Evolutionary conservation across 2,888 invertebrate species (phyloP).

Genomic region (Epiblema foenella): DNA sequence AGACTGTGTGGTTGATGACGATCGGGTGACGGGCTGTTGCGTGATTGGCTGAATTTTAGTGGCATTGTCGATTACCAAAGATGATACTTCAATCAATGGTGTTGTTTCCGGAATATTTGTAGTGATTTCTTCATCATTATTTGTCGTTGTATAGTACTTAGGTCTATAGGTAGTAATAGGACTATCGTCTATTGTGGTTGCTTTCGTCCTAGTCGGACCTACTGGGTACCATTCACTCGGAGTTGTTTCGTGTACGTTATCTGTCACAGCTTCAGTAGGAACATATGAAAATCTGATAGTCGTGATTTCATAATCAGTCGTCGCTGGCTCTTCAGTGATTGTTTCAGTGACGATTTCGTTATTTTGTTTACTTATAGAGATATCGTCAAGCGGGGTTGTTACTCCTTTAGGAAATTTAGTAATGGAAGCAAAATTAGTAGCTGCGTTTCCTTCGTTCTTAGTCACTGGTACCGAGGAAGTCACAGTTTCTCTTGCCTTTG

Average conservation of each 20-base stretch:
- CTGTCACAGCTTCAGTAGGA: conserved; percentile 64
- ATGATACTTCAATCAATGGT: conserved; percentile 65
- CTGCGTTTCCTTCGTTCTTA: conserved; percentile 53
- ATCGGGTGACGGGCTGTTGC: conserved; percentile 43
- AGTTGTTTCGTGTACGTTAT: conserved; percentile 56
- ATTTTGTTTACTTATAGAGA: conserved; percentile 57
- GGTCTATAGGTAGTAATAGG: conserved; percentile 79
- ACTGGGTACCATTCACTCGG: conserved; percentile 66
- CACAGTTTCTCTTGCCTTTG: conserved; percentile 57
- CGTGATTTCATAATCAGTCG: conserved; percentile 74
- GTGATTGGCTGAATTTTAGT: conserved; percentile 50
- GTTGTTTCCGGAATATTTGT: conserved; percentile 65
- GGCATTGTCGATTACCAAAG: conserved; percentile 61
- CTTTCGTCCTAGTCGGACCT: conserved; percentile 65
- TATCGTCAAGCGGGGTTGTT: conserved; percentile 77
- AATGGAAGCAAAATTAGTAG: conserved; percentile 75
- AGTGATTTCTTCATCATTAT: conserved; percentile 62
- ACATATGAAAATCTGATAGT: conserved; percentile 78
- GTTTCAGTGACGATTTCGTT: conserved; percentile 59
- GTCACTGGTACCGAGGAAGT: conserved; percentile 64
- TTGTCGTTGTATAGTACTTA: conserved; percentile 67
- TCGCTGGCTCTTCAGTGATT: conserved; percentile 53
- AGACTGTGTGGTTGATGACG: conserved; percentile 46
- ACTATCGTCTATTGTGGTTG: conserved; percentile 60
- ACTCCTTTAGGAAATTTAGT: conserved; percentile 76